Conservation (phyloP, 2,888 invertebrate species). For the Anthophora plumipes region DNA sequence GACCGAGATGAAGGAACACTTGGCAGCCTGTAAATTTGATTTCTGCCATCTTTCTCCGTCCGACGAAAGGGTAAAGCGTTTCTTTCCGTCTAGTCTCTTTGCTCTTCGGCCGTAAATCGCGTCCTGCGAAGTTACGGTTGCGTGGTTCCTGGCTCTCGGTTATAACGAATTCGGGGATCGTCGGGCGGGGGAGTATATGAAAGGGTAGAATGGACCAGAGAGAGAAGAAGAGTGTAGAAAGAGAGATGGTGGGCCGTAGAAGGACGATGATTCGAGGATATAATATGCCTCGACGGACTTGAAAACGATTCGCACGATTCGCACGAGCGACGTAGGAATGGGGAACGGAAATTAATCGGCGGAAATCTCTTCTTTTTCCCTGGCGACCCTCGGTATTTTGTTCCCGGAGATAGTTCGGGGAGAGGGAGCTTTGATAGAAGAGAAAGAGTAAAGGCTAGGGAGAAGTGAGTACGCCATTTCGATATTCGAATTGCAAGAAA, state of each 20-base stretch:
- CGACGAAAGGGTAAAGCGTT: slow-evolving; percentile 19
- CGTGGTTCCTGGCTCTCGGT: slow-evolving; percentile 64
- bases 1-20: slow-evolving; percentile 50
- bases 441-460: background rate
- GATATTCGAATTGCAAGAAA: slow-evolving; percentile 37
- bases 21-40: slow-evolving; percentile 70
- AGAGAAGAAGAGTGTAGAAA: slow-evolving; percentile 6
- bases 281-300: slow-evolving; percentile 60
- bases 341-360: slow-evolving; percentile 61
- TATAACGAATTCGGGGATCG: slow-evolving; percentile 70
- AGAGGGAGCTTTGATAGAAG: slow-evolving; percentile 25
- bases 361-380: slow-evolving; percentile 48
- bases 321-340: slow-evolving; percentile 43
- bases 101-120: slow-evolving; percentile 52
- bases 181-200: slow-evolving; percentile 49
- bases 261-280: slow-evolving; percentile 48
- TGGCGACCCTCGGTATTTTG: slow-evolving; percentile 21
- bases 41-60: slow-evolving; percentile 58
- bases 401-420: slow-evolving; percentile 33
- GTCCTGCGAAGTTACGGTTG: slow-evolving; percentile 67
- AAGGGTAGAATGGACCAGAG: slow-evolving; percentile 28
- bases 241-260: slow-evolving; percentile 1
- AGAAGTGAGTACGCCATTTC: slow-evolving; percentile 13
- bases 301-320: slow-evolving; percentile 60
- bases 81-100: slow-evolving; percentile 18